phyloP scores from a whole-genome alignment of 1,140 invertebrate species.

The Hesperophylax magnus region DNA sequence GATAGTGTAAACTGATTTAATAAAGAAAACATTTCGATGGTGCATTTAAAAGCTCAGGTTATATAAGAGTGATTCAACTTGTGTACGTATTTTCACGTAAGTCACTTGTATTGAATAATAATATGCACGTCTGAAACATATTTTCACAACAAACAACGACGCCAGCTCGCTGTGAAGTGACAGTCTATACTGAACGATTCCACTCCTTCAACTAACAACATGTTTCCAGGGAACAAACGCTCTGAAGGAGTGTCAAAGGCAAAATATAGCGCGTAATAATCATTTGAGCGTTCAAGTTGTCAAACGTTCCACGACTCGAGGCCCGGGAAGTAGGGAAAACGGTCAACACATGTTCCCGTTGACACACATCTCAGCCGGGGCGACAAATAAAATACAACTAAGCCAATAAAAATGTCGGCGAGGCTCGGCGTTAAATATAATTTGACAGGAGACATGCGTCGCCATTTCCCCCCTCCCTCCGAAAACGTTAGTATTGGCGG shows the following conservation, averaged over 20 bases:
- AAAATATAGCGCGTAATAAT: conserved; percentile 13
- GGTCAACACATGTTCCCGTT: conserved; percentile 44
- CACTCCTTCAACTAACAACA: background rate
- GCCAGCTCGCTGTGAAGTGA: too few relatives aligned
- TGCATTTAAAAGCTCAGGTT: too few relatives aligned
- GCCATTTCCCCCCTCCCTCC: conserved; percentile 24
- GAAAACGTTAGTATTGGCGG: background rate
- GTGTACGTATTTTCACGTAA: too few relatives aligned
- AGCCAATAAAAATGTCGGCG: conserved; percentile 39
- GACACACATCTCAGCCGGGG: conserved; percentile 39
- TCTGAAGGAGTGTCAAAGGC: background rate
- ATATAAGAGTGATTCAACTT: too few relatives aligned
- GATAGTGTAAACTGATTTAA: too few relatives aligned
- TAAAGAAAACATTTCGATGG: too few relatives aligned
- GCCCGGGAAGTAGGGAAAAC: conserved; percentile 4
- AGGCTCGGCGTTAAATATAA: conserved; percentile 35
- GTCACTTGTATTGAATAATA: too few relatives aligned
- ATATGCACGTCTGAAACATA: too few relatives aligned
- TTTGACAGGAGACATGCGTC: conserved; percentile 38
- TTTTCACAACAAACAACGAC: too few relatives aligned
- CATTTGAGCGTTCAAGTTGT: background rate
- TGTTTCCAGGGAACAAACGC: background rate
- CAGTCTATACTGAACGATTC: too few relatives aligned
- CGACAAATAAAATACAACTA: conserved; percentile 45
- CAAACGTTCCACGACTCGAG: background rate